These are phyloP conservation scores for Ischnus inquisitorius DNA, from an alignment of 2,888 invertebrate species.

Conservation along the genomic window DNA sequence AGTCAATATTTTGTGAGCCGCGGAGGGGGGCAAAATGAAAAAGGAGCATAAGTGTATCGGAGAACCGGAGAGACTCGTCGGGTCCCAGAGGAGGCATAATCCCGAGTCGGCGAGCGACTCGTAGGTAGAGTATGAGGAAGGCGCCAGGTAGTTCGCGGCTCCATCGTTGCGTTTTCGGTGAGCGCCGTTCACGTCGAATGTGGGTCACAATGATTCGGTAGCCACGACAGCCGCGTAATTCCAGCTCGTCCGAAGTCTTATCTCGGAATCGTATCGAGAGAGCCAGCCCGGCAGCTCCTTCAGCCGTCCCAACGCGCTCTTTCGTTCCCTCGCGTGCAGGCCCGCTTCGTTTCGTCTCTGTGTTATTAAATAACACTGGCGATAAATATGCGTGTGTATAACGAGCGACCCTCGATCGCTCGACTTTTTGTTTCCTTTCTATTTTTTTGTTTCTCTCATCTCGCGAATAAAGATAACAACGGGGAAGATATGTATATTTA, in stretches of 20 bases:
- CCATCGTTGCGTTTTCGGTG: slow-evolving; percentile 58
- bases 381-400: background rate
- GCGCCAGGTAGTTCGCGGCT: slow-evolving; percentile 62
- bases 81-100: slow-evolving; percentile 34
- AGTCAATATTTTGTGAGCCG: background rate
- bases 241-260: slow-evolving; percentile 73
- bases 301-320: slow-evolving; percentile 69
- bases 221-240: slow-evolving; percentile 77
- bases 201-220: slow-evolving; percentile 83
- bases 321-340: slow-evolving; percentile 57
- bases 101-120: slow-evolving; percentile 28
- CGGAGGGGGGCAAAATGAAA: background rate
- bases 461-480: slow-evolving; percentile 1
- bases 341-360: slow-evolving; percentile 12
- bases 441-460: background rate
- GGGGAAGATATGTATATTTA: background rate
- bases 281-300: slow-evolving; percentile 64
- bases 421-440: background rate
- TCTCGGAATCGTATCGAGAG: slow-evolving; percentile 73
- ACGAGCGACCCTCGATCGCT: slow-evolving; percentile 11
- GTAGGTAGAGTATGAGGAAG: slow-evolving; percentile 60
- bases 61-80: slow-evolving; percentile 8
- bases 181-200: slow-evolving; percentile 67
- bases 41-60: background rate
- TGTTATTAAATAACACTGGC: slow-evolving; percentile 41